Percentiles rank a stretch among this genome's conserved stretches.
These are phyloP conservation scores for Patella caerulea DNA, from an alignment of 2,888 invertebrate genomes.

Conservation along the genomic window DNA sequence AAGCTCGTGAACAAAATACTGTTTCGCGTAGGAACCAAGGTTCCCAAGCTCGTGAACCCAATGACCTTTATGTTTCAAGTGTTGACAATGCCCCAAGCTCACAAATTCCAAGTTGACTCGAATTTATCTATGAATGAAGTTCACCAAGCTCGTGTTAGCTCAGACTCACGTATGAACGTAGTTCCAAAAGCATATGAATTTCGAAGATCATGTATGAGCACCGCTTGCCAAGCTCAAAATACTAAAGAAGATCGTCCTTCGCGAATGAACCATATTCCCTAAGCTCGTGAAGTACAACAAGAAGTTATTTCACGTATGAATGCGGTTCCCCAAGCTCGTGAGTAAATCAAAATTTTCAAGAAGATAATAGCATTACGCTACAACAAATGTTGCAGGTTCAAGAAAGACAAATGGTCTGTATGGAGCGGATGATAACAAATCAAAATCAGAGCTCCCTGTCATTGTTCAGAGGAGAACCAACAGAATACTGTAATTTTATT, in stretches of 20 bases:
- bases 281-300: too few relatives aligned
- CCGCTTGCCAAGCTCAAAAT: too few relatives aligned
- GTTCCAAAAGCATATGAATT: too few relatives aligned
- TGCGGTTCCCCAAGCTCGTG: neutral
- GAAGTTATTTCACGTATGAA: neutral
- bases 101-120: too few relatives aligned
- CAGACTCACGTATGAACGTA: too few relatives aligned
- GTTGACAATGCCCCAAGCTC: neutral
- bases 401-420: slow-evolving; percentile 3
- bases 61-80: neutral
- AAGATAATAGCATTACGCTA: neutral
- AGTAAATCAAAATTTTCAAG: neutral
- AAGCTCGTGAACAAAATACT: neutral
- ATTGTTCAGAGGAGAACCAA: neutral
- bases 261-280: too few relatives aligned
- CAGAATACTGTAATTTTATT: neutral
- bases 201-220: too few relatives aligned
- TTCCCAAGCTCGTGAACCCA: neutral
- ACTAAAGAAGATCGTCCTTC: too few relatives aligned
- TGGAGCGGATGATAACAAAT: neutral
- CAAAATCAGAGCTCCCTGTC: neutral
- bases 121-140: too few relatives aligned
- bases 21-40: neutral
- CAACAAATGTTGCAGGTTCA: neutral
- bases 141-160: too few relatives aligned